Evolutionary conservation across 2,797 vertebrate species (phyloP).

Genomic region (Phoeniculus purpureus): DNA sequence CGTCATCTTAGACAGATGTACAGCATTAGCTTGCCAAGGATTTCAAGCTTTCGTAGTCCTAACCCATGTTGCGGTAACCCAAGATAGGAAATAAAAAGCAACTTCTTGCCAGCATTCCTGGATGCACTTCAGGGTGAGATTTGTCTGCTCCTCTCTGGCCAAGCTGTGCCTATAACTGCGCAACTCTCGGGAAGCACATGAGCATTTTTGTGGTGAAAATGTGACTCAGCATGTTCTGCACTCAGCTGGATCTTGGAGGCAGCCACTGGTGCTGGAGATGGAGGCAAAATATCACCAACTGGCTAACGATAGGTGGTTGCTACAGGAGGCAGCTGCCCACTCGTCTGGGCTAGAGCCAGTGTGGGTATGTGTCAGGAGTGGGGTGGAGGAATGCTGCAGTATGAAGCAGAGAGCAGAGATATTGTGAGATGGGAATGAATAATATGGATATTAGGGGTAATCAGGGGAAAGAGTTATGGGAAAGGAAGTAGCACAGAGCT

Average conservation of each 20-base stretch:
- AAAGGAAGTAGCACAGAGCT: neutral
- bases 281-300: neutral
- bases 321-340: neutral
- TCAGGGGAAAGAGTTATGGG: neutral
- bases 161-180: constrained; percentile 19
- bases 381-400: accelerated
- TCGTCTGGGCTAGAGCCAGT: accelerated
- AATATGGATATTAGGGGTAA: accelerated
- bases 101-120: constrained; percentile 54
- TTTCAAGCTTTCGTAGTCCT: constrained; percentile 44
- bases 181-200: neutral
- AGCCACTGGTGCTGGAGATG: accelerated
- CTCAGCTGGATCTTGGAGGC: constrained; percentile 32
- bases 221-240: constrained; percentile 56
- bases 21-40: neutral
- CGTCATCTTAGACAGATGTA: constrained; percentile 52
- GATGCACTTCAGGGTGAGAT: constrained; percentile 36
- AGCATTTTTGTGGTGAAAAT: constrained; percentile 25
- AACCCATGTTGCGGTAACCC: neutral
- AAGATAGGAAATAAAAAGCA: constrained; percentile 40
- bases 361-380: neutral
- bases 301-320: neutral
- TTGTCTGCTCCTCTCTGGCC: constrained; percentile 40
- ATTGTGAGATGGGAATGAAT: neutral
- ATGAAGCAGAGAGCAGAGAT: neutral